Evolutionary conservation across 2,888 invertebrate species (phyloP), one percentile per base, ranked within the genome.

Genomic region (Hyposoter dolosus): DNA sequence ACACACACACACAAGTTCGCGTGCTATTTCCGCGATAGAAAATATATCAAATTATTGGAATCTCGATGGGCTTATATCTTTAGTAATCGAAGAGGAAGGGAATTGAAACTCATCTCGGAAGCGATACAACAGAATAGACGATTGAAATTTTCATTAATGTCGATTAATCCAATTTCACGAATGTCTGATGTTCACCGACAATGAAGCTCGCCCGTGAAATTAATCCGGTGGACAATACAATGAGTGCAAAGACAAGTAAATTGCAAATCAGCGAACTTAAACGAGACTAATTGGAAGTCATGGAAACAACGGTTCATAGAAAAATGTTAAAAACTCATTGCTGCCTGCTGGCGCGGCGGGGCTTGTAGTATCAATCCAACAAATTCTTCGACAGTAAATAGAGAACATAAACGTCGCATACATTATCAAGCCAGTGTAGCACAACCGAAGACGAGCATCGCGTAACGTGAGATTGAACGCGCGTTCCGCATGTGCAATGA

Each of bases 391-490:
- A 28, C 15, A 4, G 9, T 2, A 28, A 56, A 56, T 28, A 6
- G 28, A 28, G 3, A 15, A 28, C 28, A 23, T 60, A 60, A 60
- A 28, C 60, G 60, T 5, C 15, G 60, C 28, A 60, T 60, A 60
- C 5, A 60, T 60, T 28, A 60, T 60, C 28, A 28, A 28, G 28
- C 28, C 28, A 9, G 12, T 28, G 6, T 10, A 28, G 15, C 60
- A 60, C 28, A 60, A 15, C 28, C 56, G 19, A 10, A 10, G 23
- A 23, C 23, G 79, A 80, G 80, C 72, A 80, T 81, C 76, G 84
- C 81, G 72, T 84, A 84, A 84, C 82, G 72, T 84, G 82, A 82
- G 84, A 82, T 84, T 84, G 82, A 84, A 84, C 84, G 84, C 84
- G 82, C 84, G 84, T 82, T 82, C 66, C 77, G 84, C 82, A 77